Base-by-base conservation (phyloP, 2,113 vertebrate species). In the Sebastes schlegelii region DNA sequence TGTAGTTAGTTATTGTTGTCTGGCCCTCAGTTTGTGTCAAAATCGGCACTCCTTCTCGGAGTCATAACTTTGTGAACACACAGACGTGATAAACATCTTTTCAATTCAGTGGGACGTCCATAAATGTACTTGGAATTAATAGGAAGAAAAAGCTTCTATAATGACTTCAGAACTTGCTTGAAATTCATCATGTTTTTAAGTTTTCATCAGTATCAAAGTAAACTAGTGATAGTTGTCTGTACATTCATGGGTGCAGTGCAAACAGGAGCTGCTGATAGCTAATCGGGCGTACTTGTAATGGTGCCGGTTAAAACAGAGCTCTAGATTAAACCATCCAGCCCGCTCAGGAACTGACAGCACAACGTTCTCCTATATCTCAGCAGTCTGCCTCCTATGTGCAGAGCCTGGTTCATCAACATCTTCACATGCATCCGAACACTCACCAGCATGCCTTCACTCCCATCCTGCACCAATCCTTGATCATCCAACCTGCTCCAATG, bases 371-470 rank as follows among this genome's bases (percentile, higher is more conserved):
- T 26, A 4, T 43, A 4, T 43, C 23, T 49, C 68, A n/a, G 7
- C 63, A 69, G 66, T 61, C 5, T 0, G 1, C 9, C 42, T 34
- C n/a, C 1, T 26, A 4, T 19, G 71, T 72, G 11, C 82, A 68
- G 74, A 74, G 71, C 0, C 45, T 72, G 88, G 80, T 74, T 62
- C 79, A 75, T 49, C 86, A 76, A 10, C 91, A 77, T 61, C 72
- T 4, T 48, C 64, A 96, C 91, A 96, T 96, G 93, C 96, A 96
- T 88, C 96, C 95, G 88, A 94, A 82, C 74, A n/a, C 40, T n/a
- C 85, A 94, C 85, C 95, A 94, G 90, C 95, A 95, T 61, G 95
- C 94, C 83, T 96, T 96, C 94, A 93, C 95, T 63, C 95, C 96
- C 73, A 93, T 95, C 93, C 95, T 94, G 55, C 95, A 94, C 26